These are phyloP conservation scores for Sycophila texana DNA, from an alignment of 2,888 invertebrate genomes.

Conservation along the genomic window DNA sequence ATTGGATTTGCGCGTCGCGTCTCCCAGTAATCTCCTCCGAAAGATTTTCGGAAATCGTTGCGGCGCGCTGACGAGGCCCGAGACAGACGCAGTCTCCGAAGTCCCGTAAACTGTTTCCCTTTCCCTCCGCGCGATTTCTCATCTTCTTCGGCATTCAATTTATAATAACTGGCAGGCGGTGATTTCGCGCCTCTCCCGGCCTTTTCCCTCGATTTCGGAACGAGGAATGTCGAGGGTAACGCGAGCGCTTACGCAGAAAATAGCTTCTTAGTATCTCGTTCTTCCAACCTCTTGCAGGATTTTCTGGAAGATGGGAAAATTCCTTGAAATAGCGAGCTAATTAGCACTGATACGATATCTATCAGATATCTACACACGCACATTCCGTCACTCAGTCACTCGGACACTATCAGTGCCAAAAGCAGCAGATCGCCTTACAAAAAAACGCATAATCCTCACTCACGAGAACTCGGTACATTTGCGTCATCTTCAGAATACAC, in stretches of 20 bases:
- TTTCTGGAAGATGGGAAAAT: background rate
- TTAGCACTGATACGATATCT: constrained; percentile 37
- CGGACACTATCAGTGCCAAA: no score
- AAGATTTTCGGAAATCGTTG: constrained; percentile 37
- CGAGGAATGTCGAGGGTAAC: constrained; percentile 45
- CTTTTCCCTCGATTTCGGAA: constrained; percentile 57
- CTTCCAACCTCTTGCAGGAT: background rate
- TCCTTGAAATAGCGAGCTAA: constrained; percentile 23
- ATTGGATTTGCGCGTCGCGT: background rate
- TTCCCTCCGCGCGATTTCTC: constrained; percentile 62
- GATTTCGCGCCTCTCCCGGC: constrained; percentile 58
- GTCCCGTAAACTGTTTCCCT: constrained; percentile 63
- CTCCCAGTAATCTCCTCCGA: constrained; percentile 8
- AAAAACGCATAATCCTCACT: no score
- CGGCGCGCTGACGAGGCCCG: constrained; percentile 18
- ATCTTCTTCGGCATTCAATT: constrained; percentile 68
- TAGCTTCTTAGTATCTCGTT: constrained; percentile 61
- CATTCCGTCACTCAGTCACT: no score
- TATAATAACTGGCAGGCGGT: constrained; percentile 67
- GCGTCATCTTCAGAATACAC: no score
- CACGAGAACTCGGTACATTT: no score
- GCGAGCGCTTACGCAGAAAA: constrained; percentile 69
- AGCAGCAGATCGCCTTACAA: no score
- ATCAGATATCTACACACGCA: no score
- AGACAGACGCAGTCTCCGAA: constrained; percentile 39